Conservation (phyloP, 2,113 vertebrate genomes). For the Tauraco erythrolophus region DNA sequence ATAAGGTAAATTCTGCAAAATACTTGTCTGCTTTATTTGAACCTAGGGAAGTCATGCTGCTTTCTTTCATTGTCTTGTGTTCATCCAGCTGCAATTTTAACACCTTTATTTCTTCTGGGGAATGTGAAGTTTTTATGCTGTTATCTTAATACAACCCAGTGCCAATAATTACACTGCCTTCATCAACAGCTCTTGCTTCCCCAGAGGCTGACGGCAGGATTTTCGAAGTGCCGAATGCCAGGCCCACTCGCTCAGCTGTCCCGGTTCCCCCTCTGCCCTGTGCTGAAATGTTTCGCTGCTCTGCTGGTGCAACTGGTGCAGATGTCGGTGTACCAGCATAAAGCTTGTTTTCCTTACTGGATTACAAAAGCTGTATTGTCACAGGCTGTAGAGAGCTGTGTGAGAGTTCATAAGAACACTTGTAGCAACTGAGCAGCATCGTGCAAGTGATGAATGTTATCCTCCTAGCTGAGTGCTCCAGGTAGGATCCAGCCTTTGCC, state of each 20-base stretch:
- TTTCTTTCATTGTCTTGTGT: conserved; percentile 28
- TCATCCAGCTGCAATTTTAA: conserved; percentile 34
- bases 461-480: background rate
- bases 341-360: background rate
- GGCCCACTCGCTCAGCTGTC: background rate
- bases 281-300: background rate
- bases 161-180: background rate
- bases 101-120: conserved; percentile 43
- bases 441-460: background rate
- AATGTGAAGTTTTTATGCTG: conserved; percentile 17
- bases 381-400: background rate
- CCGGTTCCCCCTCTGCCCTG: background rate
- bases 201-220: background rate
- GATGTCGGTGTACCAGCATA: background rate
- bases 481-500: background rate
- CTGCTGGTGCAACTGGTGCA: background rate
- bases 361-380: background rate
- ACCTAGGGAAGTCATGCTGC: background rate
- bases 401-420: background rate
- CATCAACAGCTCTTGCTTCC: background rate
- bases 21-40: background rate
- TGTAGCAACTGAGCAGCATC: background rate
- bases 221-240: background rate
- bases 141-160: background rate
- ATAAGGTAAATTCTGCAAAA: conserved; percentile 1